Evolutionary conservation across 2,888 invertebrate genomes (phyloP), one percentile per base, ranked within the genome.

Genomic region (Orthosia incerta): DNA sequence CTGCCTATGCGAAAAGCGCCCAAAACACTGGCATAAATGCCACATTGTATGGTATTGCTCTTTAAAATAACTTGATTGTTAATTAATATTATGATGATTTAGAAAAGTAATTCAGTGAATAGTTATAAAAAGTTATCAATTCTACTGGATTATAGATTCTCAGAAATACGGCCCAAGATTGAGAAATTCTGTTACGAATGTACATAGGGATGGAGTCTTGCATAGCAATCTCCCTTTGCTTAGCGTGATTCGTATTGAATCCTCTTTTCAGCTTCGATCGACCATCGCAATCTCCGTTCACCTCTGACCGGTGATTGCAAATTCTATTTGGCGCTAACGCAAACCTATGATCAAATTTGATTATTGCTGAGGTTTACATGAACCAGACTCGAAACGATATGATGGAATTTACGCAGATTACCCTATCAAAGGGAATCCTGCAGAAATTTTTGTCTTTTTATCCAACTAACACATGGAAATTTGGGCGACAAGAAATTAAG

Each of bases 211-310:
- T 46, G 20, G 11, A 20, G 53, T 50, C 7, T 48, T 45, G 4
- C 4, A 48, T 3, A 0, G 16, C 3, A 23, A 50, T 23, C 3
- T 0, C 26, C 11, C 23, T 55, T 45, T 46, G n/a, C 26, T 53
- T 46, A 26, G 51, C 15, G 16, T 31, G 11, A 53, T 56, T 72
- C 63, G 9, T 26, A 48, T 50, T 59, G 15, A 16, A 5, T 18
- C 12, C 48, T 60, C 23, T 75, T 80, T 80, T 31, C 4, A 39
- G 13, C 0, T 62, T 51, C 11, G 62, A 66, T 71, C 61, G 26
- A 16, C 67, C 31, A 77, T 45, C 51, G 64, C 64, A 82, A 82
- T 82, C 85, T 82, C 82, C 78, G 70, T n/a, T 68, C 15, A 13
- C 53, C 26, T 57, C 50, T 81, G 53, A 46, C 61, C 72, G 65